Base-by-base conservation (phyloP, 2,797 vertebrate genomes). In the Selene dorsalis region DNA sequence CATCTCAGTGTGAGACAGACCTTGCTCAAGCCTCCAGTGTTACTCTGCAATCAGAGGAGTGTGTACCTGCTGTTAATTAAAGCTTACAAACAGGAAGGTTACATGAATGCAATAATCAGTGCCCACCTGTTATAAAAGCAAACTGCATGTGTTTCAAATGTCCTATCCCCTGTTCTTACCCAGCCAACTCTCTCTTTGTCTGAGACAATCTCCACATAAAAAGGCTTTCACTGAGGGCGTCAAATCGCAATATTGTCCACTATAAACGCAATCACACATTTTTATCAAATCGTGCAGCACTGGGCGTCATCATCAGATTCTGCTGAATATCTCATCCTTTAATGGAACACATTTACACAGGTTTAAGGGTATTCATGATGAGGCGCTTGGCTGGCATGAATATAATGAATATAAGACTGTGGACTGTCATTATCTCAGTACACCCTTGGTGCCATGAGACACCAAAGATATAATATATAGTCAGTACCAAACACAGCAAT, bases 71-170 rank as follows among this genome's bases (percentile, higher is more conserved):
- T 58, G 67, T 74, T 87, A 88, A 90, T 87, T 39, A 74, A 62
- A 71, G 67, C 86, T 90, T 87, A 80, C 65, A 39, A 73, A 74
- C 41, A 43, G 41, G 58, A 80, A 70, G 76, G 66, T 72, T 50
- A 73, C 35, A n/a, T 24, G 63, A 71, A 69, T 20, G 7, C 55
- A 82, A 32, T 64, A 73, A 62, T 61, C 72, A 57, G 52, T 24
- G 45, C 7, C 63, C 20, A 43, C 28, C 50, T 57, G 24, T 67
- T 63, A 58, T 58, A 65, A 63, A 78, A 64, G 32, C 24, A 28
- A 79, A 81, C 55, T 38, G 65, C 55, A 45, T 24, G n/a, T 43
- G 14, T 70, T 83, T 56, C 62, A 61, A 75, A 66, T 11, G 61
- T 47, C 18, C 43, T 18, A 20, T 30, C 26, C 28, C 20, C 24